Base-by-base conservation (phyloP, 2,888 invertebrate genomes). In the Dione juno region DNA sequence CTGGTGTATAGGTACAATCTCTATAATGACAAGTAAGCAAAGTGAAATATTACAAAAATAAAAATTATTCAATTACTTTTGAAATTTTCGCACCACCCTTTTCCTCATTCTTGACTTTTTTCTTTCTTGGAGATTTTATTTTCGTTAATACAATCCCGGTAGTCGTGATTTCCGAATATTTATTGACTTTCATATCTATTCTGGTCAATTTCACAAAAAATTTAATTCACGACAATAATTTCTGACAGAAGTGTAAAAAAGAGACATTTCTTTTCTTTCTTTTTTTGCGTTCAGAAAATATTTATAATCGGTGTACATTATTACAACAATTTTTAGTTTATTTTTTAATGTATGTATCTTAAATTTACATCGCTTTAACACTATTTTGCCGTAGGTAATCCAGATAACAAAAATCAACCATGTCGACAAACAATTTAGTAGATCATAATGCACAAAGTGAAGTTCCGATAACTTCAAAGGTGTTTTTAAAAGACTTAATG, bases 41-140 rank as follows among this genome's bases (percentile, higher is more conserved):
- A 45, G 45, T 45, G 3, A 5, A n/a, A 3, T 35, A 54, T 1
- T 3, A 16, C 14, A 16, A 37, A 6, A 16, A 16, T 57, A 37
- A 16, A 37, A 1, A 54, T 19, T 5, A 54, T 54, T 14, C 21
- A 3, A 21, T 61, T 61, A 61, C 61, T 61, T 61, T 61, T 28
- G 45, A 45, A 45, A 61, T 45, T n/a, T 45, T 61, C 8, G 61
- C 28, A 6, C 45, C n/a, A 14, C 28, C n/a, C 28, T 72, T 75
- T 72, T 75, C 70, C 75, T 78, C 79, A 61, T 72, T 70, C 78
- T 82, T 70, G 14, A 19, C n/a, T 66, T 66, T 63, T 43, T 61
- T 70, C 67, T 67, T 73, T 65, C 67, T 67, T 41, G 66, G 45
- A 41, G 61, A 45, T 54, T 58, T 59, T 10, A 67, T 57, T 67